A percentile compares a stretch with the other conserved stretches of the same genome.
Evolutionary conservation across 2,888 invertebrate species (phyloP).

Genomic region (Drosophila sordidula): DNA sequence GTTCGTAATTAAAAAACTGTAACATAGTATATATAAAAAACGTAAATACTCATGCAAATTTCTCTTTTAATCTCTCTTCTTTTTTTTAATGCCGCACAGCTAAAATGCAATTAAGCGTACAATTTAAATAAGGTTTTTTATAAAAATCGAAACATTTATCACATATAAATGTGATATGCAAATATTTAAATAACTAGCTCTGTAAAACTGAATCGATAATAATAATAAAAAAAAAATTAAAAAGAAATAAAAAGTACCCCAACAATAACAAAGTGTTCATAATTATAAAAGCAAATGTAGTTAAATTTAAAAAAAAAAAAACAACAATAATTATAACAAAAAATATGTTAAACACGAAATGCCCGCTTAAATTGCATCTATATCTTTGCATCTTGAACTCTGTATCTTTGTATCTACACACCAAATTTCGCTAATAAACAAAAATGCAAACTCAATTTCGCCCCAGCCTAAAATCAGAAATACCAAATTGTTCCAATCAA

Average conservation of each 20-base stretch:
- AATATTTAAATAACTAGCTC: constrained; percentile 54
- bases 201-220: constrained; percentile 31
- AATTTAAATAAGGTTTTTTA: constrained; percentile 54
- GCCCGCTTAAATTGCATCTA: constrained; percentile 40
- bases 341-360: constrained; percentile 55
- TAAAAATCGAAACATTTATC: constrained; percentile 33
- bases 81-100: constrained; percentile 47
- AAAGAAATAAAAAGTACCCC: constrained; percentile 26
- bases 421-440: constrained; percentile 37
- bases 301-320: constrained; percentile 35
- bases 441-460: constrained; percentile 63
- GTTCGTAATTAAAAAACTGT: constrained; percentile 1
- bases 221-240: constrained; percentile 19
- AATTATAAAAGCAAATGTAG: constrained; percentile 54
- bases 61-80: constrained; percentile 47
- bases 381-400: constrained; percentile 47
- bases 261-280: constrained; percentile 71
- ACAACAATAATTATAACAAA: constrained; percentile 4
- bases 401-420: constrained; percentile 41
- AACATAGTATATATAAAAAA: constrained; percentile 29
- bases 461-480: constrained; percentile 47
- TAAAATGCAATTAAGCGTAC: constrained; percentile 53
- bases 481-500: constrained; percentile 54
- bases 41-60: constrained; percentile 56
- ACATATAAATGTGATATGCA: constrained; percentile 64